Conservation (phyloP, 2,888 invertebrate genomes). For the Lasioglossum leucozonium region DNA sequence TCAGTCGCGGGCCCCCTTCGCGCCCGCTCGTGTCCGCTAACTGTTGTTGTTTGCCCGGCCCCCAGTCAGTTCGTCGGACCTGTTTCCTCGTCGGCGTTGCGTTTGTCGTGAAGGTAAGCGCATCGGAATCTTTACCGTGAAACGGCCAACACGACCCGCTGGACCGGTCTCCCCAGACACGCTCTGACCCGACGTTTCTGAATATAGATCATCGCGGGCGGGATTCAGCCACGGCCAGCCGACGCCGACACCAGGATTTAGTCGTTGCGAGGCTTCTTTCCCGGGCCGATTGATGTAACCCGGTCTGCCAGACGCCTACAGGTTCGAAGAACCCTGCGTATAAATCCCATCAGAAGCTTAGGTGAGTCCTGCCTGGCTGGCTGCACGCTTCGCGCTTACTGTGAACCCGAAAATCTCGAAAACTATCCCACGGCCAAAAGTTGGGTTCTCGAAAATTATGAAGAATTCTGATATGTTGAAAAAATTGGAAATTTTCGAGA, state of each 20-base stretch:
- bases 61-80: not conserved
- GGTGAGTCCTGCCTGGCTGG: not conserved
- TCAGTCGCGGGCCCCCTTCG: not conserved
- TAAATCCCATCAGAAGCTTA: not conserved
- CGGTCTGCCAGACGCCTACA: not conserved
- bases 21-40: not conserved
- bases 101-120: constrained; percentile 10
- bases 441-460: too few relatives aligned
- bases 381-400: not conserved
- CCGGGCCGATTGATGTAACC: not conserved
- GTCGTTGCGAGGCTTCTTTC: not conserved
- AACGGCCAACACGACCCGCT: not conserved
- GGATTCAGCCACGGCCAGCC: not conserved
- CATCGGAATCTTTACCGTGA: constrained; percentile 12
- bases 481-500: too few relatives aligned
- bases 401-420: too few relatives aligned
- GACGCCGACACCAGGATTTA: not conserved
- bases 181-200: constrained; percentile 3
- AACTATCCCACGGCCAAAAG: too few relatives aligned
- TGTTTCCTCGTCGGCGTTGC: not conserved
- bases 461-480: too few relatives aligned
- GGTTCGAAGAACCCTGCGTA: not conserved
- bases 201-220: constrained; percentile 17
- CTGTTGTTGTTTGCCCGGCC: not conserved
- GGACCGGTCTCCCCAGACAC: constrained; percentile 10